A percentile compares a stretch with the other conserved stretches of the same genome.
Conservation (phyloP, 92 coral and sea anemone genomes). For the Pocillopora meandrina region DNA sequence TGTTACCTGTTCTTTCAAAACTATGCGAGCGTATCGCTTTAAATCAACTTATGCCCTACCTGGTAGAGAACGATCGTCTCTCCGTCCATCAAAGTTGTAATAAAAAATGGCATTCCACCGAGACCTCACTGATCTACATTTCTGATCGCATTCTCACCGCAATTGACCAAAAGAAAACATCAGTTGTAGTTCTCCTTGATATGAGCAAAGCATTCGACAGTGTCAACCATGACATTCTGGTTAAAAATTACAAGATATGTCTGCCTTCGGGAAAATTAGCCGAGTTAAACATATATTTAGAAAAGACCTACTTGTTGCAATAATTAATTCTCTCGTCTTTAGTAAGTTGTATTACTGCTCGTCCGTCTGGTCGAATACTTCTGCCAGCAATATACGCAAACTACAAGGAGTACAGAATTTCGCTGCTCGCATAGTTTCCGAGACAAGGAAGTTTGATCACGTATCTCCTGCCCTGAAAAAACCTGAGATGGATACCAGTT, state of each 20-base stretch:
- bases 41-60: constrained; percentile 29
- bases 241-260: constrained; percentile 12
- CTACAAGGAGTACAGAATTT: too few species aligned
- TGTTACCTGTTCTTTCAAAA: constrained; percentile 32
- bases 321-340: too few species aligned
- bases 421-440: too few species aligned
- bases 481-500: too few species aligned
- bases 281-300: too few species aligned
- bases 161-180: constrained; percentile 28
- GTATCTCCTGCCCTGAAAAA: too few species aligned
- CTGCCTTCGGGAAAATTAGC: too few species aligned
- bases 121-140: constrained; percentile 5
- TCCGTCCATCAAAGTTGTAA: constrained; percentile 30
- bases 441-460: too few species aligned
- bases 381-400: too few species aligned
- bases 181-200: constrained; percentile 29
- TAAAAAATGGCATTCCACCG: constrained; percentile 26
- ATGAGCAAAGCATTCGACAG: constrained; percentile 17
- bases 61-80: constrained; percentile 16
- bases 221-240: constrained; percentile 22
- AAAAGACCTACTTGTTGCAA: too few species aligned
- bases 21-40: constrained; percentile 24
- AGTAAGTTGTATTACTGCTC: too few species aligned
- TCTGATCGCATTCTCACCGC: constrained; percentile 27
- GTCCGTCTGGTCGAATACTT: too few species aligned